Evolutionary conservation across 2,113 vertebrate genomes (phyloP).

Genomic region (Atractosteus spatula): DNA sequence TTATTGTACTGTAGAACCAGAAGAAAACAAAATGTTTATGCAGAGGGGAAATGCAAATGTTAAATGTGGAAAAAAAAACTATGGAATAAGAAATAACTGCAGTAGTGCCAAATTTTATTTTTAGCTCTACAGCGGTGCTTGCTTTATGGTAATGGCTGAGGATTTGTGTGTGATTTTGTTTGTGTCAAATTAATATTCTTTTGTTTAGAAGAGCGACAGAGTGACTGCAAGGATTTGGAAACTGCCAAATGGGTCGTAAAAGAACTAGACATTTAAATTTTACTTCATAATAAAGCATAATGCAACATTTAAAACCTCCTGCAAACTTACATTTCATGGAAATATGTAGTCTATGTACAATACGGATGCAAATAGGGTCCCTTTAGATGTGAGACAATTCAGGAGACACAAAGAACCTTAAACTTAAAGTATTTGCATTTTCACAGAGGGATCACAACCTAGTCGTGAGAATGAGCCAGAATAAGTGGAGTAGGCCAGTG

Average conservation of each 20-base stretch:
- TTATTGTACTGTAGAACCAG: conserved; percentile 71
- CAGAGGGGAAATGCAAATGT: conserved; percentile 70
- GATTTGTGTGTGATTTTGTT: conserved; percentile 54
- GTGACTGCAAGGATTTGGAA: background rate
- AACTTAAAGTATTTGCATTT: too few relatives aligned
- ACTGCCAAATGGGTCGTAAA: background rate
- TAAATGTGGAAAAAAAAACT: conserved; percentile 76
- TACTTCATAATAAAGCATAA: too few relatives aligned
- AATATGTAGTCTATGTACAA: too few relatives aligned
- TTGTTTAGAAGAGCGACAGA: background rate
- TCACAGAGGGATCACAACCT: too few relatives aligned
- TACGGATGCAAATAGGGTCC: too few relatives aligned
- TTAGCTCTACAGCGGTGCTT: conserved; percentile 65
- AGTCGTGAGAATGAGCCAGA: too few relatives aligned
- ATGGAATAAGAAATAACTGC: conserved; percentile 68
- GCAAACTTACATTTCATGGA: too few relatives aligned
- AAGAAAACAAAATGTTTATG: conserved; percentile 74
- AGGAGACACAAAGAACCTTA: too few relatives aligned
- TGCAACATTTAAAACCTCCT: too few relatives aligned
- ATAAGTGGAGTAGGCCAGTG: too few relatives aligned
- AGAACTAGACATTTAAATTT: too few relatives aligned
- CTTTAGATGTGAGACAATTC: too few relatives aligned
- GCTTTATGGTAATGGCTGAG: conserved; percentile 50
- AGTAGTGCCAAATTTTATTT: conserved; percentile 75
- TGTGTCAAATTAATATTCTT: conserved; percentile 49